Evolutionary conservation across 2,113 vertebrate species (phyloP).

Genomic region (cattle (Bos taurus)): ARS-UCD2.0 NC_037344.1:38301501-38302000

Average conservation of each 20-base stretch:
- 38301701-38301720: not conserved
- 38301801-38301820: not conserved
- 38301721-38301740: not conserved
- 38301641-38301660: not conserved
- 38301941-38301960: not conserved
- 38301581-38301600: not conserved
- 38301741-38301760: rapidly evolving
- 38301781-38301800: not conserved
- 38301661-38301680: not conserved
- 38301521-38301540: too few species aligned
- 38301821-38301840: not conserved
- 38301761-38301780: rapidly evolving
- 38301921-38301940: not conserved
- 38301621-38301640: not conserved
- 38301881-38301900: not conserved
- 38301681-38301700: not conserved
- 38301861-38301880: not conserved
- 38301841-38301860: not conserved
- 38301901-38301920: not conserved
- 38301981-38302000: not conserved
- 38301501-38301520: too few species aligned
- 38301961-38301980: not conserved
- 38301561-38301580: not conserved
- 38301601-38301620: not conserved
- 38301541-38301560: not conserved